These are phyloP conservation scores for Melikaiella ostensackeni DNA, from an alignment of 2,888 invertebrate genomes.

Conservation along the genomic window DNA sequence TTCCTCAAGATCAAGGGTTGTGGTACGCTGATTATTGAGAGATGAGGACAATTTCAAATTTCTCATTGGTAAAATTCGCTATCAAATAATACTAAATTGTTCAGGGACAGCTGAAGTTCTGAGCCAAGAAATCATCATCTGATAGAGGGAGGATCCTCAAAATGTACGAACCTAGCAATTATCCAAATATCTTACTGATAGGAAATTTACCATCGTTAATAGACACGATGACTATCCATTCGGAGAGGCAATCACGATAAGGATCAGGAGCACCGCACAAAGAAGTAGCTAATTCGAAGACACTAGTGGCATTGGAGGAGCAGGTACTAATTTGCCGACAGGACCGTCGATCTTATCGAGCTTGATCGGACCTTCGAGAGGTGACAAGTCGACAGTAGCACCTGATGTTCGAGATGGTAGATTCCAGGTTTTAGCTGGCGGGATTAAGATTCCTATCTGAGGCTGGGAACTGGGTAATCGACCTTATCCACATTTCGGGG, in stretches of 20 bases:
- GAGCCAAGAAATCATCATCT: neutral
- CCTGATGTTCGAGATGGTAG: conserved; percentile 61
- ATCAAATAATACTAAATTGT: neutral
- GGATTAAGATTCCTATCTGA: conserved; percentile 67
- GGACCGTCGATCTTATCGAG: conserved; percentile 54
- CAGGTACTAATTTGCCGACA: conserved; percentile 47
- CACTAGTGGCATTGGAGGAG: conserved; percentile 15
- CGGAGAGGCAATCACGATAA: conserved; percentile 33
- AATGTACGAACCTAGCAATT: conserved; percentile 39
- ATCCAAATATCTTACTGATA: conserved; percentile 8
- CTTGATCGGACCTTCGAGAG: conserved; percentile 43
- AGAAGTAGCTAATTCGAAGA: conserved; percentile 38
- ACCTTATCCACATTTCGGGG: conserved; percentile 51
- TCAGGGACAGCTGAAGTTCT: neutral
- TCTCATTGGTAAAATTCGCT: neutral
- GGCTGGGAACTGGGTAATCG: conserved; percentile 55
- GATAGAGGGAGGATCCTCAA: neutral
- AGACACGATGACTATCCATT: conserved; percentile 32
- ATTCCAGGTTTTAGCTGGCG: conserved; percentile 60
- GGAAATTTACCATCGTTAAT: conserved; percentile 22
- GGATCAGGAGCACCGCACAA: conserved; percentile 32
- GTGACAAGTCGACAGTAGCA: conserved; percentile 66
- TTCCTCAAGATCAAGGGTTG: neutral
- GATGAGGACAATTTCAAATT: neutral
- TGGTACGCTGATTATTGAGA: neutral